Conservation (phyloP, 2,888 invertebrate species). For the Aplocera efformata region DNA sequence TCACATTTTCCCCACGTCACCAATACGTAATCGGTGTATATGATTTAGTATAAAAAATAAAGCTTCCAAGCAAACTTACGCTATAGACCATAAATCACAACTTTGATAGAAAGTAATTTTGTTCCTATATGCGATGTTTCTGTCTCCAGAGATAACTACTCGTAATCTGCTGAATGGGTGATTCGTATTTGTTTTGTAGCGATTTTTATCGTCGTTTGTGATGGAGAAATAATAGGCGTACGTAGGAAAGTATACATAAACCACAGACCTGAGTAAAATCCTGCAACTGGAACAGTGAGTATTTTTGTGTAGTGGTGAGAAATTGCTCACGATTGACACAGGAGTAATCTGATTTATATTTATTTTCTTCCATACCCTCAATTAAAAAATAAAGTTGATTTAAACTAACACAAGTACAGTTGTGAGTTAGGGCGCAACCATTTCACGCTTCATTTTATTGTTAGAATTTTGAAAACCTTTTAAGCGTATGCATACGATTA, state of each 20-base stretch:
- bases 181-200: conserved; percentile 53
- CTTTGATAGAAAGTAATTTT: conserved; percentile 72
- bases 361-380: no score
- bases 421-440: no score
- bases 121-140: conserved; percentile 64
- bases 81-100: conserved; percentile 74
- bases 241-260: conserved; percentile 24
- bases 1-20: conserved; percentile 44
- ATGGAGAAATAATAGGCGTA: conserved; percentile 46
- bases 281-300: no score
- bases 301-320: no score
- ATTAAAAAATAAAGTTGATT: no score
- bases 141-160: conserved; percentile 62
- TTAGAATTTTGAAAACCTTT: no score
- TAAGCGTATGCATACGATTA: no score
- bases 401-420: no score
- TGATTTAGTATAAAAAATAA: conserved; percentile 72
- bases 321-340: no score
- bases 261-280: no score
- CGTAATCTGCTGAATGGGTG: conserved; percentile 63
- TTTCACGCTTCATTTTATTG: no score
- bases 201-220: conserved; percentile 41
- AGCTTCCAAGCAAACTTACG: conserved; percentile 62
- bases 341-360: no score
- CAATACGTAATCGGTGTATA: conserved; percentile 60